Percentiles rank a stretch among this genome's conserved stretches.
Evolutionary conservation across 2,113 vertebrate species (phyloP).

Genomic region (Indicator maculatus): DNA sequence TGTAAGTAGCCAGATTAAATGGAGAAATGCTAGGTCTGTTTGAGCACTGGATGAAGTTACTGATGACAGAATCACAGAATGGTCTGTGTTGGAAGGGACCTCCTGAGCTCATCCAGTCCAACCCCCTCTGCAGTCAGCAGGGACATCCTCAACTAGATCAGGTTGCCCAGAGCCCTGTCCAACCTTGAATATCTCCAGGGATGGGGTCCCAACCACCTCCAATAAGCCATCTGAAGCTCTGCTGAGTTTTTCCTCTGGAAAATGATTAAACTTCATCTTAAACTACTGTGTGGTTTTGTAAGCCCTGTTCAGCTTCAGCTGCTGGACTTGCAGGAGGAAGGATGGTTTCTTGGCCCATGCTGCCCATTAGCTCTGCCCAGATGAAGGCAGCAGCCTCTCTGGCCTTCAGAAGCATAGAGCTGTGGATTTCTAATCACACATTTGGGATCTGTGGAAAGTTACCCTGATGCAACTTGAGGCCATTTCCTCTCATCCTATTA

Average conservation of each 20-base stretch:
- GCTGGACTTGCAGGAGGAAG: not conserved
- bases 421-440: not conserved
- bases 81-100: no score
- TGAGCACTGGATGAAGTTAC: not conserved
- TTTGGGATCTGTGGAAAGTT: not conserved
- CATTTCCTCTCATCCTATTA: no score
- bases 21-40: not conserved
- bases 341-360: not conserved
- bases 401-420: not conserved
- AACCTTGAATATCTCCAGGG: no score
- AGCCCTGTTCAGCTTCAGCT: not conserved
- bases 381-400: not conserved
- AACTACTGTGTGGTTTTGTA: not conserved
- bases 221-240: not conserved
- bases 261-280: not conserved
- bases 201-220: no score
- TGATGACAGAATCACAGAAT: not conserved
- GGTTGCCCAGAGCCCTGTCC: no score
- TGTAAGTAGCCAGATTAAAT: not conserved
- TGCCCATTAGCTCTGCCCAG: not conserved
- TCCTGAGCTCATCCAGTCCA: no score
- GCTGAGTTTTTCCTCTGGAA: not conserved
- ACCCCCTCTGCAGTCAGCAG: no score
- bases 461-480: no score
- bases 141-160: no score